Evolutionary conservation across 2,113 vertebrate genomes (phyloP).

Genomic region (Crotophaga sulcirostris): DNA sequence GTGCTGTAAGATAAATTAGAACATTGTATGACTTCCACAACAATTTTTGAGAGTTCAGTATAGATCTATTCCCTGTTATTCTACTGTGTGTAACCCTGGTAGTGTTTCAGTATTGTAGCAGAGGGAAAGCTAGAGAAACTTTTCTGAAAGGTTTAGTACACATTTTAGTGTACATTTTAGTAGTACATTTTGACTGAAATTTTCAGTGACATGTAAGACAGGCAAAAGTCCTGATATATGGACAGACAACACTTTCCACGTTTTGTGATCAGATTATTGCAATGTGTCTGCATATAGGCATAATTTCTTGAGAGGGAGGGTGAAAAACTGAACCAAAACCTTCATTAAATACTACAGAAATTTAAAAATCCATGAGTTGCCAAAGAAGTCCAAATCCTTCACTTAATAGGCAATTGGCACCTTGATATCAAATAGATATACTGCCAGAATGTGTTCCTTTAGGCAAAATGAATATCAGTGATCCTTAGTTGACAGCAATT

Average conservation of each 20-base stretch:
- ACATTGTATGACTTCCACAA: neutral
- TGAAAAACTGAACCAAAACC: neutral
- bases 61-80: neutral
- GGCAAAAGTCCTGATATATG: neutral
- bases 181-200: neutral
- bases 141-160: neutral
- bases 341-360: neutral
- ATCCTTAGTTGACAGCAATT: conserved; percentile 34
- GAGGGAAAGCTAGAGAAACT: neutral
- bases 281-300: neutral
- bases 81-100: neutral
- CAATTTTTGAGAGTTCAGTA: neutral
- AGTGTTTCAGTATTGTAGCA: neutral
- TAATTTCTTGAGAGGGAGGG: neutral
- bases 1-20: neutral
- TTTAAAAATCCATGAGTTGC: neutral
- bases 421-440: conserved; percentile 25
- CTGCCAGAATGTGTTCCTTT: neutral
- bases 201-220: neutral
- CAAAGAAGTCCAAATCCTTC: conserved; percentile 5
- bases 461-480: conserved; percentile 32
- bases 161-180: neutral
- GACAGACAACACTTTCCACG: neutral
- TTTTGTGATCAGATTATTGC: neutral
- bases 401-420: neutral